phyloP scores from a whole-genome alignment of 2,113 vertebrate genomes.

The Butorides virescens region DNA sequence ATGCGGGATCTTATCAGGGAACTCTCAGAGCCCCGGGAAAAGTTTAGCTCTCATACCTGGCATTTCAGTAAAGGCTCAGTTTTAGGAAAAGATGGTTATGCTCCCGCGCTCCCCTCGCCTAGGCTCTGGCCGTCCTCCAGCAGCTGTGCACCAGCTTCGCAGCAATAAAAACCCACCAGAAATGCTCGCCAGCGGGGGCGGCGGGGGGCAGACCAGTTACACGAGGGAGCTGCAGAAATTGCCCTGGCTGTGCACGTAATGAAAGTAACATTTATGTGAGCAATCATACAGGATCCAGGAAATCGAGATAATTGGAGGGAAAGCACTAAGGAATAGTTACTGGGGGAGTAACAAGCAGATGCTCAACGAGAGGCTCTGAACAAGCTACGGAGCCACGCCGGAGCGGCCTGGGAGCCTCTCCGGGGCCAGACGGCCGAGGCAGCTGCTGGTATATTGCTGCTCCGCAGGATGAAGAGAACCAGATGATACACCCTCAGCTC shows the following conservation, averaged over 20 bases:
- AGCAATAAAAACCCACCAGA: neutral
- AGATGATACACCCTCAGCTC: neutral
- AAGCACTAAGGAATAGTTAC: neutral
- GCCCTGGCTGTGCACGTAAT: neutral
- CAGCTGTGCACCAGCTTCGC: neutral
- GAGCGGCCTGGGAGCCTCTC: neutral
- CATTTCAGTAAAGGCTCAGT: neutral
- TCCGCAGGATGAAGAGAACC: neutral
- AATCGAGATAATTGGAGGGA: neutral
- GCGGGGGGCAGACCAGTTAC: neutral
- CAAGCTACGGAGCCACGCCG: neutral
- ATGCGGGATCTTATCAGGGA: neutral
- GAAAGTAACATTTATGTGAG: neutral
- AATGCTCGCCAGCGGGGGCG: rapidly evolving
- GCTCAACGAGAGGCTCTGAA: neutral
- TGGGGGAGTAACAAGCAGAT: neutral
- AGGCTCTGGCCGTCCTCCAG: neutral
- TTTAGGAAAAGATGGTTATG: neutral
- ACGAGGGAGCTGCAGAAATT: neutral
- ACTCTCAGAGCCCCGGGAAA: neutral
- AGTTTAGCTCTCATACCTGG: neutral
- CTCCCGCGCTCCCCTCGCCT: neutral
- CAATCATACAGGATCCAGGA: neutral
- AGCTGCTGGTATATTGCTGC: neutral
- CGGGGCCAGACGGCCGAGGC: neutral